Evolutionary conservation across 2,797 vertebrate genomes (phyloP).

Genomic region (Mionectes olivaceus): DNA sequence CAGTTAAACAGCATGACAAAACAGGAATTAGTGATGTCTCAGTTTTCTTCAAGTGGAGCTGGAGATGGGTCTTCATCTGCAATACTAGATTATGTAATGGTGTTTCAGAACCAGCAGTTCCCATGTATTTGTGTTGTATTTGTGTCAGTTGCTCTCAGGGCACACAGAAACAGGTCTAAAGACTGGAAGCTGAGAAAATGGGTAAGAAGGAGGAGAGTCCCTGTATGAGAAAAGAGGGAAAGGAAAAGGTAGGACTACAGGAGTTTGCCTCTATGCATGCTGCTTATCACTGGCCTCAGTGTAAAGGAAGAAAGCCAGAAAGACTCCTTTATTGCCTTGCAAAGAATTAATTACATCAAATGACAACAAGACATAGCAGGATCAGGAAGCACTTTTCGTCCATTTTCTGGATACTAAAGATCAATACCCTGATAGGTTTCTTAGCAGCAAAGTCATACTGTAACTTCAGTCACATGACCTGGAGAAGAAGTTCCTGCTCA

Average conservation of each 20-base stretch:
- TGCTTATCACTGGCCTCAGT: not conserved
- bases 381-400: not conserved
- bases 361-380: not conserved
- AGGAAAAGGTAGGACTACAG: not conserved
- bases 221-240: not conserved
- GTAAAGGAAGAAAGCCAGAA: not conserved
- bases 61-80: not conserved
- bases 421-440: not conserved
- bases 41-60: not conserved
- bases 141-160: not conserved
- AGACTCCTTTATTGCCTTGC: not conserved
- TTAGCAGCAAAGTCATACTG: not conserved
- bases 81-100: not conserved
- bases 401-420: not conserved
- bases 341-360: not conserved
- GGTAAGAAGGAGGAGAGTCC: not conserved
- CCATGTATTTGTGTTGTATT: fast-evolving
- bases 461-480: not conserved
- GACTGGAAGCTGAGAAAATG: not conserved
- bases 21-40: not conserved
- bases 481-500: not conserved
- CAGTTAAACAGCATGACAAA: not conserved
- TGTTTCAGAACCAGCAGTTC: not conserved
- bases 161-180: not conserved
- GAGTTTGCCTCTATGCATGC: not conserved